Base-by-base conservation (phyloP, 2,113 vertebrate species). In the Pangasianodon hypophthalmus region DNA sequence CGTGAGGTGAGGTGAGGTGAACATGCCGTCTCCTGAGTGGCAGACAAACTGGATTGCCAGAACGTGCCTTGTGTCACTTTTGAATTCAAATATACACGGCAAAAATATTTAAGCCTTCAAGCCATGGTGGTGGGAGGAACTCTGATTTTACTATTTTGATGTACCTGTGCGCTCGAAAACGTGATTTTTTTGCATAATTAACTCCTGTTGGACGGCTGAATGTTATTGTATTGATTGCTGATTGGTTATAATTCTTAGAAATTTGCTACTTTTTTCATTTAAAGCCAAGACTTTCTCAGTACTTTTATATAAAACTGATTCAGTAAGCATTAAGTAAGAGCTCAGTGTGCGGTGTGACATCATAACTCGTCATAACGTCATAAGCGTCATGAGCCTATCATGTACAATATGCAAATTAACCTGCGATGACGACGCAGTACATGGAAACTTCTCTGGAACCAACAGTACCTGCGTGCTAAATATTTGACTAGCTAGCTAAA, bases 1-100 rank as follows among this genome's bases (percentile, higher is more conserved):
- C 37, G 37, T 71, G 60, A 85, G 6, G 37, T 50, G 52, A 58
- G 81, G 54, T 85, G 85, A 87, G 93, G 92, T 95, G 94, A 93
- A 87, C 62, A 90, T 90, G 73, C 83, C 19, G 90, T 90, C 93
- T 89, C 90, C 75, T 62, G 86, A 87, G 92, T 90, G 92, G 85
- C 92, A 90, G 83, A 88, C 84, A 24, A 85, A 87, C 73, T 52
- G 83, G 88, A 77, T 89, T 19, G 2, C 52, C 6, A 69, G 88
- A 37, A 44, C 7, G 86, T 77, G 41, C 26, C 56, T 21, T 0
- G 8, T 88, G 44, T 81, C 56, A 82, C 77, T 9, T 32, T 46
- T 60, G 56, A 50, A 18, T 88, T 8, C 18, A 77, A 4, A 69
- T 24, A 52, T 13, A 46, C 10, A 2, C 4, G 0, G 0, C 32